Conservation (phyloP, 2,113 vertebrate genomes). For the Ellobius talpinus region DNA sequence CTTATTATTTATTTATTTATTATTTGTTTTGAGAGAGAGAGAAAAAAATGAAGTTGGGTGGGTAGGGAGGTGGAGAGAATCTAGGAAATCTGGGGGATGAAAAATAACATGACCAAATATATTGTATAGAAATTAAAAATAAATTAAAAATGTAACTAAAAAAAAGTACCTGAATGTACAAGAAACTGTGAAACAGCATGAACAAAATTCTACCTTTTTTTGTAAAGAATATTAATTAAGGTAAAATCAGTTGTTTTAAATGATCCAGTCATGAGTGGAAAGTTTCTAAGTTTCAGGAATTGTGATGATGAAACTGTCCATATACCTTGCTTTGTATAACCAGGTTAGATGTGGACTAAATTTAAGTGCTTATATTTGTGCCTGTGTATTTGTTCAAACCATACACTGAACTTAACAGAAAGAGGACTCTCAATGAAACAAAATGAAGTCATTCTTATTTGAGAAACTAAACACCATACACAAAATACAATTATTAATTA, state of each 20-base stretch:
- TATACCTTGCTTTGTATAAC: not conserved
- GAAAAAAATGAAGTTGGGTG: not conserved
- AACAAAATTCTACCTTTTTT: not conserved
- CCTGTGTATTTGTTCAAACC: not conserved
- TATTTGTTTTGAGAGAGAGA: not conserved
- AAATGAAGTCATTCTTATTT: slow-evolving; percentile 33
- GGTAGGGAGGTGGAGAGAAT: not conserved
- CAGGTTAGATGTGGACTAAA: not conserved
- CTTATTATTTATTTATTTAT: not conserved
- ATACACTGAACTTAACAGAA: not conserved
- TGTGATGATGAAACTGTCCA: not conserved
- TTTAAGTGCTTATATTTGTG: slow-evolving; percentile 24
- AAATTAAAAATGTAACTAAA: not conserved
- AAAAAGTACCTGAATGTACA: not conserved
- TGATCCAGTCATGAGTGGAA: not conserved
- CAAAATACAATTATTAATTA: slow-evolving; percentile 36
- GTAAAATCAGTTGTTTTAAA: slow-evolving; percentile 18
- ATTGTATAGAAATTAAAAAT: not conserved
- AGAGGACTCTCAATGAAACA: not conserved
- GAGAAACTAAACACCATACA: not conserved
- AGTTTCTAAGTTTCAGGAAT: not conserved
- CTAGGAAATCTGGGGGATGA: not conserved
- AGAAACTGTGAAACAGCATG: slow-evolving; percentile 10
- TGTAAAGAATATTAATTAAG: not conserved
- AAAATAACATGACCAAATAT: not conserved